Evolutionary conservation across 2,113 vertebrate species (phyloP).

Genomic region (Malurus alboscapulatus): DNA sequence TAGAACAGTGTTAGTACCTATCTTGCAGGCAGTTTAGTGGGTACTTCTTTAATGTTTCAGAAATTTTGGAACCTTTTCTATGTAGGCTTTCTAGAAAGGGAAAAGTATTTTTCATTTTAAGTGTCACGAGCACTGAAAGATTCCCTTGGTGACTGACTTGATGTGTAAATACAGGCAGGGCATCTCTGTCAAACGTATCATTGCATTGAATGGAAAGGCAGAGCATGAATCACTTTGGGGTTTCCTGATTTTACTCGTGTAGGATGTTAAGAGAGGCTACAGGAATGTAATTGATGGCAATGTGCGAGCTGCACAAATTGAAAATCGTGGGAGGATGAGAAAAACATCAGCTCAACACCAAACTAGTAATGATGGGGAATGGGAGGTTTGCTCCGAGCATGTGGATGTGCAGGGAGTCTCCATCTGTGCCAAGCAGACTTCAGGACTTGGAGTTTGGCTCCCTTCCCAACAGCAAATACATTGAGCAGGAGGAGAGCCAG

Average conservation of each 20-base stretch:
- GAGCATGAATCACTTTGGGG: constrained; percentile 26
- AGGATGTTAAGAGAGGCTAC: constrained; percentile 27
- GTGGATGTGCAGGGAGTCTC: constrained; percentile 24
- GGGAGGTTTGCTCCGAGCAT: constrained; percentile 4
- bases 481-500: constrained; percentile 20
- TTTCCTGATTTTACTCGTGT: constrained; percentile 33
- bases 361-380: neutral
- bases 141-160: constrained; percentile 47
- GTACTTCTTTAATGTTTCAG: neutral
- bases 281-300: constrained; percentile 35
- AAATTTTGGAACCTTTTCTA: neutral
- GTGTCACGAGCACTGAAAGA: neutral
- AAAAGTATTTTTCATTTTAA: constrained; percentile 34
- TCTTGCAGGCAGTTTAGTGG: neutral
- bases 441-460: constrained; percentile 47
- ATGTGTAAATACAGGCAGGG: constrained; percentile 34
- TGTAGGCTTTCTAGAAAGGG: neutral
- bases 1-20: neutral
- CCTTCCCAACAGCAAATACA: constrained; percentile 51
- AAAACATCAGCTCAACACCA: constrained; percentile 40
- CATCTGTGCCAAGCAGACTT: constrained; percentile 54
- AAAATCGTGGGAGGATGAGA: constrained; percentile 36
- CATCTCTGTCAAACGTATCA: constrained; percentile 36
- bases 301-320: constrained; percentile 18
- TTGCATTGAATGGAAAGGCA: constrained; percentile 16